Base-by-base conservation (phyloP, 2,113 vertebrate species). In the Mesitornis unicolor region DNA sequence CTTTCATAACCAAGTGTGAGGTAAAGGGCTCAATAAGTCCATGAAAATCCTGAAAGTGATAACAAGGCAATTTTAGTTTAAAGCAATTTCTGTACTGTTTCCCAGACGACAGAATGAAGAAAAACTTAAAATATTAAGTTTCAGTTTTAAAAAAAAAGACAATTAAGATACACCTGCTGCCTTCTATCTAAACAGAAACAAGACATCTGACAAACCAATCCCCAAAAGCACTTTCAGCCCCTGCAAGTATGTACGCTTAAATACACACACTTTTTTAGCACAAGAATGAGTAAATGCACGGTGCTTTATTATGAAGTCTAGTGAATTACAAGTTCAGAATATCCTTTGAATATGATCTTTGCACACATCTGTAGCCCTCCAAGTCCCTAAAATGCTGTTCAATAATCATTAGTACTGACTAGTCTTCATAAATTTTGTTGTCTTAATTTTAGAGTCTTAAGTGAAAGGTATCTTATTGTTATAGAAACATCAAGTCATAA, bases 241-340 rank as follows among this genome's bases (percentile, higher is more conserved):
- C 35, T 65, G 16, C n/a, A 47, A 57, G 12, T 31, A 43, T 11
- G 16, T 15, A 48, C 0, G 0, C 18, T 79, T 63, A 78, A 74
- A 82, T 19, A 84, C 0, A 3, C 15, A 40, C 1, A 9, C 2
- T 5, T 14, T 57, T 75, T 86, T 70, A 70, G 51, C 22, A 75
- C 6, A 24, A 22, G 22, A 56, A 56, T 0, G 0, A 74, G 21
- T 38, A 68, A 73, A 40, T 13, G 11, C 11, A 31, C 2, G 1
- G 28, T 10, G 9, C 18, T 86, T 71, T 71, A 60, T 36, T 70
- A 70, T 18, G 4, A 71, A 90, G 11, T 31, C 10, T 29, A n/a
- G 8, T n/a, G 22, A 86, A 43, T 76, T 48, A 22, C 9, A 77
- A 48, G 38, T 5, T 12, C 9, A 11, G 35, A 40, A 25, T 74